These are phyloP conservation scores for Magallana nippona DNA, from an alignment of 2,888 invertebrate genomes.

Conservation along the genomic window DNA sequence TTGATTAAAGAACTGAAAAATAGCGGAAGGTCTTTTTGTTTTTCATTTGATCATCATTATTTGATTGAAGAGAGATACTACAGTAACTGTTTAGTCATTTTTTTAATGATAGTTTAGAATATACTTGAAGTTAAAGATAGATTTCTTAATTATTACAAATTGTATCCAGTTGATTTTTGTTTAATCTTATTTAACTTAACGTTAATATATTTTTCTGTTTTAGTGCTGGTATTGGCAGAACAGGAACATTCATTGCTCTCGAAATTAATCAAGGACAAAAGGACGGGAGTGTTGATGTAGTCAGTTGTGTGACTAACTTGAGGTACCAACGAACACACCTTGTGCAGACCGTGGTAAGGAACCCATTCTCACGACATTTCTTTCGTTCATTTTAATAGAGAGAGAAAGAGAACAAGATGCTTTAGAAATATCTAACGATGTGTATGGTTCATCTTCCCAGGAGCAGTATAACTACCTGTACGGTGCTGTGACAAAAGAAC, in stretches of 20 bases:
- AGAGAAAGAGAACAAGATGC: neutral
- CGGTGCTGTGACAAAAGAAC: neutral
- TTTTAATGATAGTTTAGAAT: no score
- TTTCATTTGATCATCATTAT: no score
- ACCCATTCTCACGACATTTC: neutral
- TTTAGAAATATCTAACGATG: no score
- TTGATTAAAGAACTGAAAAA: no score
- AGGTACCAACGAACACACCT: neutral
- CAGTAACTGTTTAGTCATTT: no score
- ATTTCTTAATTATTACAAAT: neutral
- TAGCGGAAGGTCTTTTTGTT: no score
- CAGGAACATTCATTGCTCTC: neutral
- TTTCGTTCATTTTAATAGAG: neutral
- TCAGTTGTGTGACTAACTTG: neutral
- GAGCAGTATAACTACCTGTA: slow-evolving; percentile 11
- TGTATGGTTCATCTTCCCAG: neutral
- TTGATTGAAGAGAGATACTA: no score
- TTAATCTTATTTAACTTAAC: no score
- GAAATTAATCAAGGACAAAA: neutral
- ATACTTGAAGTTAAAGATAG: no score
- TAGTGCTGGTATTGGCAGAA: slow-evolving; percentile 4
- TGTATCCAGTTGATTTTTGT: neutral
- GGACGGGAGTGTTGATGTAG: slow-evolving; percentile 4
- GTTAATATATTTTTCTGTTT: neutral
- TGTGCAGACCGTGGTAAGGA: neutral